Conservation (phyloP, 1,140 invertebrate species). For the Drosophila trapezifrons region DNA sequence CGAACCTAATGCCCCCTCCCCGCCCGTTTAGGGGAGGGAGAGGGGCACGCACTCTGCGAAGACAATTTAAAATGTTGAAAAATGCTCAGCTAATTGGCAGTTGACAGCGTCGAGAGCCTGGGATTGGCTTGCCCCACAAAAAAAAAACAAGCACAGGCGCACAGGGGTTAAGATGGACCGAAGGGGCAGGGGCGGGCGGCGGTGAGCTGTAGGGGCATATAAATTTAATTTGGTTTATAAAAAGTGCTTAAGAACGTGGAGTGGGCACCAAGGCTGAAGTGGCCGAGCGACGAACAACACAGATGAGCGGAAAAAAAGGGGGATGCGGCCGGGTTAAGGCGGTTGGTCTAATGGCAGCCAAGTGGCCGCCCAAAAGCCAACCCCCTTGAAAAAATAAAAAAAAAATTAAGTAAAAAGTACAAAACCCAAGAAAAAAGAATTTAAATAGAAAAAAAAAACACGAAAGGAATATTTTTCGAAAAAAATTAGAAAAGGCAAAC, state of each 20-base stretch:
- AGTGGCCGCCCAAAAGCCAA: conserved; percentile 33
- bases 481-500: not conserved
- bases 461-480: not conserved
- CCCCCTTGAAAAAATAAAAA: not conserved
- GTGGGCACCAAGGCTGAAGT: conserved; percentile 49
- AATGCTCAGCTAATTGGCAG: conserved; percentile 80
- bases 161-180: conserved; percentile 18
- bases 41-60: conserved; percentile 69
- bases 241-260: conserved; percentile 68
- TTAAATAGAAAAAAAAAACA: not conserved
- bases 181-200: not conserved
- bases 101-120: conserved; percentile 72
- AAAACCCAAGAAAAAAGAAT: not conserved
- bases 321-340: conserved; percentile 9
- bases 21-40: not conserved
- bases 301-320: conserved; percentile 26
- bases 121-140: conserved; percentile 59
- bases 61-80: conserved; percentile 81
- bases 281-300: conserved; percentile 33
- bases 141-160: conserved; percentile 4
- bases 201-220: conserved; percentile 50
- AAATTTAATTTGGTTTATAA: conserved; percentile 80
- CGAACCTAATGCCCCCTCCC: conserved; percentile 23
- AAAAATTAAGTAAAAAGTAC: not conserved
- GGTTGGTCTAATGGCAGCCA: conserved; percentile 39